These are phyloP conservation scores for Meriones unguiculatus DNA, from an alignment of 2,113 vertebrate genomes.

Conservation along the genomic window DNA sequence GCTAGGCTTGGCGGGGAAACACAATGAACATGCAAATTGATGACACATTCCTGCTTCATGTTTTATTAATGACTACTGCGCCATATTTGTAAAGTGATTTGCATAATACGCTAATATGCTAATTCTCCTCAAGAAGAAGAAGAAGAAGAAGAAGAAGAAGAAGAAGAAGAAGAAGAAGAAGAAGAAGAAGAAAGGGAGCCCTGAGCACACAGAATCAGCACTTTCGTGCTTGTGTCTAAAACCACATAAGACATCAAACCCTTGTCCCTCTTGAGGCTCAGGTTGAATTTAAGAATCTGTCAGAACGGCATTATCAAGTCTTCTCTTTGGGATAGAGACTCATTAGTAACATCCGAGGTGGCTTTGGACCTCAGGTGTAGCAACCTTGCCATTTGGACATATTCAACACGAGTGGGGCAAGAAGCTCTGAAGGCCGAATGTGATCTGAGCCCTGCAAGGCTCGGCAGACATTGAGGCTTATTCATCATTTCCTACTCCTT, in stretches of 20 bases:
- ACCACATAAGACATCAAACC: background rate
- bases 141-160: background rate
- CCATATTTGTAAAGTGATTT: conserved; percentile 76
- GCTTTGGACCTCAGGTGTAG: background rate
- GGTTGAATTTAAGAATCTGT: conserved; percentile 6
- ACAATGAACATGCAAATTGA: conserved; percentile 77
- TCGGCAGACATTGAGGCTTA: background rate
- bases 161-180: background rate
- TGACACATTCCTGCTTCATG: conserved; percentile 64
- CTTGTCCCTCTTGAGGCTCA: background rate
- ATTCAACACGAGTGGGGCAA: background rate
- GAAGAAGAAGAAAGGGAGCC: background rate
- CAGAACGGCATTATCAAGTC: conserved; percentile 17
- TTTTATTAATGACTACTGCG: conserved; percentile 81
- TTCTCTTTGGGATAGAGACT: background rate
- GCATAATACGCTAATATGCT: conserved; percentile 80
- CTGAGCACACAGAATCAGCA: background rate
- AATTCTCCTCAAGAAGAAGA: conserved; percentile 58
- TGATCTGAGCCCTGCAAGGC: background rate
- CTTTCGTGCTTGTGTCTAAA: background rate
- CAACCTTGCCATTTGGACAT: background rate
- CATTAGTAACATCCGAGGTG: background rate
- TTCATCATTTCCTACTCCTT: background rate
- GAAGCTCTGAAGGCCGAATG: background rate
- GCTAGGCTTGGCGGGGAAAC: conserved; percentile 4